Evolutionary conservation across 2,797 vertebrate genomes (phyloP).

Genomic region (Carapus acus): DNA sequence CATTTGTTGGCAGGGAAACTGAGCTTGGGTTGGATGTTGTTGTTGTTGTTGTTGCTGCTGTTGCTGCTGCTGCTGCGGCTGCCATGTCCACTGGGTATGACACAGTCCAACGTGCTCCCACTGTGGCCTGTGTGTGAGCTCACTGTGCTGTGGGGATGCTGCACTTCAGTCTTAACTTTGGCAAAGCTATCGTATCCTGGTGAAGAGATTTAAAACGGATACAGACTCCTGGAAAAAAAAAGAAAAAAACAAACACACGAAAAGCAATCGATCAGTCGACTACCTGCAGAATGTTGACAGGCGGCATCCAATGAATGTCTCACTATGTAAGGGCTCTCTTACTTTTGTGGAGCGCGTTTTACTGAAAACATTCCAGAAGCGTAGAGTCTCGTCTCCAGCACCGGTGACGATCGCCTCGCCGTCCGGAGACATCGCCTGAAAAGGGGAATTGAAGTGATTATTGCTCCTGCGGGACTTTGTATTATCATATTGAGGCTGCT

Average conservation of each 20-base stretch:
- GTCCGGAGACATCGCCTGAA: slow-evolving; percentile 92
- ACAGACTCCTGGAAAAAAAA: slow-evolving; percentile 79
- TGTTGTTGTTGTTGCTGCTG: too few relatives aligned
- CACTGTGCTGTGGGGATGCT: slow-evolving; percentile 2
- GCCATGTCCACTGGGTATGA: slow-evolving; percentile 17
- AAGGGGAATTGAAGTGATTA: slow-evolving; percentile 1
- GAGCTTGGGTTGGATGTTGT: slow-evolving; percentile 17
- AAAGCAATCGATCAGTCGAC: too few relatives aligned
- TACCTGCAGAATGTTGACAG: too few relatives aligned
- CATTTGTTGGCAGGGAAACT: slow-evolving; percentile 15
- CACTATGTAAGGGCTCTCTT: slow-evolving; percentile 1
- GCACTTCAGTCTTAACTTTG: slow-evolving; percentile 3
- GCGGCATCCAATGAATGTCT: too few relatives aligned
- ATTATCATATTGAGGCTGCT: neutral
- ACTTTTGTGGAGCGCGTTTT: slow-evolving; percentile 95
- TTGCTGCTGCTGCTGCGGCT: too few relatives aligned
- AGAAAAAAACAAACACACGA: slow-evolving; percentile 8
- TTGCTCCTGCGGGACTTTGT: too few relatives aligned
- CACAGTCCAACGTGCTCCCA: slow-evolving; percentile 12
- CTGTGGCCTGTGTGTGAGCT: slow-evolving; percentile 14
- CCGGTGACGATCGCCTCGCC: slow-evolving; percentile 94
- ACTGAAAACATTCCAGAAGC: slow-evolving; percentile 96
- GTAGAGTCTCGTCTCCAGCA: slow-evolving; percentile 87
- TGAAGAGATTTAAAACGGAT: slow-evolving; percentile 87
- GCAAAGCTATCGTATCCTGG: slow-evolving; percentile 78